Base-by-base conservation (phyloP, 2,888 invertebrate genomes). In the Chrysolina haemoptera region DNA sequence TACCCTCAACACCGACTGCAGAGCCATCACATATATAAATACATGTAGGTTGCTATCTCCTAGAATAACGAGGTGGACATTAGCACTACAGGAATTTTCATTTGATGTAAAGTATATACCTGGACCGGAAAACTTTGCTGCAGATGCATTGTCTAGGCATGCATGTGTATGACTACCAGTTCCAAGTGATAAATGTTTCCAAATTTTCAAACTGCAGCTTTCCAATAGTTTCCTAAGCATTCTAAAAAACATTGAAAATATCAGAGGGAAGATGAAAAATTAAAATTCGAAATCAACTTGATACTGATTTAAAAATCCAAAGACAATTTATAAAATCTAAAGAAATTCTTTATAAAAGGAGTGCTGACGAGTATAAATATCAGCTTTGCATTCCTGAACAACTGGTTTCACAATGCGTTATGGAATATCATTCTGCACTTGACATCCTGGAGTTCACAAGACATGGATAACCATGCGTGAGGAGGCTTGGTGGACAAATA, bases 371-470 rank as follows among this genome's bases (percentile, higher is more conserved):
- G 43, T 14, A 43, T 14, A 43, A 2, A 43, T 50, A 50, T 14
- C 50, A 16, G 14, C 50, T 50, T 16, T 50, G 50, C 16, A 16
- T 50, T 1, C 50, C 50, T 8, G 14, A 50, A 6, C 1, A 50
- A 16, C 11, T 43, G 43, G 8, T 9, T 43, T 9, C 9, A 43
- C 50, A 50, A 16, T 62, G 10, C 40, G 9, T 62, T 62, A 14
- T n/a, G 62, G 40, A 27, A 20, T 62, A 12, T 62, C 20, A 62
- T 18, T 53, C 50, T 22, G 46, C 20, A 12, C 27, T 66, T 50
- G 66, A 50, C 66, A 66, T 50, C 35, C 46, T 18, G 50, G 50
- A 16, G 66, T 66, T 35, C 53, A 66, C 22, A 50, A 50, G 22
- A 66, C 66, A n/a, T 66, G 66, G 66, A 0, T 50, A 2, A 9